Evolutionary conservation across 2,888 invertebrate species (phyloP), one percentile per base, ranked within the genome.

Genomic region (Pomacea canaliculata): DNA sequence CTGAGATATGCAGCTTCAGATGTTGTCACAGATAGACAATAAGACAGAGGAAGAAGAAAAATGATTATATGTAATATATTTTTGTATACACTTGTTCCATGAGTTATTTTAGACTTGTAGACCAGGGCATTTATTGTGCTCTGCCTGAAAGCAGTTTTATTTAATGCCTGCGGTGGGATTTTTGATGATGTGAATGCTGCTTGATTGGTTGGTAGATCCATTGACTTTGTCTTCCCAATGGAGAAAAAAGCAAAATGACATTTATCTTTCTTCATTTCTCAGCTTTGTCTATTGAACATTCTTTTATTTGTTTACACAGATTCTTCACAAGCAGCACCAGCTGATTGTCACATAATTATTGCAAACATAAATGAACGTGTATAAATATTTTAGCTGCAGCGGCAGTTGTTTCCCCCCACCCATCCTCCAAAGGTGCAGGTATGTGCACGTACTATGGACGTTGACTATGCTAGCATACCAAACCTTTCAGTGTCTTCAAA

Each of bases 401-500:
- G 27, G 63, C 27, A 63, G 51, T 56, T 56, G 51, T 56, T 56
- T 56, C 51, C 51, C 37, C 37, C 51, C 27, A 27, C 23, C 63
- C 27, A 63, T 63, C n/a, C 27, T 63, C 63, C n/a, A 63, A 19
- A 27, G 23, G 63, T 63, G 63, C 63, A 23, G n/a, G 63, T 63
- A 23, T 63, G 63, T 63, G 63, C 27, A 27, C 19, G 63, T n/a
- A 12, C 63, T n/a, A 63, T 7, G 19, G 27, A 63, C n/a, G 27
- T 56, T 56, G 51, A 56, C 51, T 56, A 62, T 74, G 74, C 74
- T 74, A 74, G 74, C 59, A 74, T 62, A 74, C 69, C 74, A 74
- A 74, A 74, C 74, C 68, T 74, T 51, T 69, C 68, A 74, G 74
- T 74, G 74, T 74, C 74, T 74, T 74, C 74, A 68, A 62, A 63